Base-by-base conservation (phyloP, 2,888 invertebrate genomes). In the Troilus luridus region DNA sequence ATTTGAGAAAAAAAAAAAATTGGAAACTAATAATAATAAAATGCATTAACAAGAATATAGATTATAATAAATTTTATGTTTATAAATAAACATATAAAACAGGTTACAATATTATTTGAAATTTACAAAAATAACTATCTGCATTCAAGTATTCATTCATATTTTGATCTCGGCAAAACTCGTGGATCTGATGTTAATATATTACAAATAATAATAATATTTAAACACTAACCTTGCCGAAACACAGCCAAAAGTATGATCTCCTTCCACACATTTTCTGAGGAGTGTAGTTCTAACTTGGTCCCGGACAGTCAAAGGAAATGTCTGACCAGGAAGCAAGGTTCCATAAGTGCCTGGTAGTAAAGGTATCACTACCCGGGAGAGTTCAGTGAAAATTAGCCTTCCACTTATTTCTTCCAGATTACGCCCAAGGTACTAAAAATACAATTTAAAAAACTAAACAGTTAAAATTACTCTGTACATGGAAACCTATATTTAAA, bases 241-340 rank as follows among this genome's bases (percentile, higher is more conserved):
- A 27, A 96, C 95, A 27, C 96, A 95, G 9, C 96, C 97, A 94
- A 97, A 96, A 7, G 96, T 96, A 92, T 95, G 95, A 92, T 96
- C 95, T 67, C 95, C 95, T 77, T 95, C 94, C 60, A 96, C 95
- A 92, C 95, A 95, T 56, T 95, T 94, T 90, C 95, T 94, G 92
- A 97, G 94, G 94, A 96, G 95, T 72, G 95, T 94, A 21, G 96
- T 95, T 88, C 95, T 95, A 58, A 94, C 94, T 62, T 95, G 94
- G 91, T 95, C 93, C 54, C 88, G 91, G n/a, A 92, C 95, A 81
- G 96, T 96, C 92, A 98, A 95, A 0, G 98, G 98, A 56, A 98
- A 94, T 1, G 96, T 97, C 94, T 97, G 97, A 2, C 97, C 97
- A 12, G 98, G 98, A 92, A 97, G 96, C 24, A 96, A 94, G 58